Percentiles rank a stretch among this genome's conserved stretches.
Conservation (phyloP, 2,888 invertebrate species). For the Lypha dubia region DNA sequence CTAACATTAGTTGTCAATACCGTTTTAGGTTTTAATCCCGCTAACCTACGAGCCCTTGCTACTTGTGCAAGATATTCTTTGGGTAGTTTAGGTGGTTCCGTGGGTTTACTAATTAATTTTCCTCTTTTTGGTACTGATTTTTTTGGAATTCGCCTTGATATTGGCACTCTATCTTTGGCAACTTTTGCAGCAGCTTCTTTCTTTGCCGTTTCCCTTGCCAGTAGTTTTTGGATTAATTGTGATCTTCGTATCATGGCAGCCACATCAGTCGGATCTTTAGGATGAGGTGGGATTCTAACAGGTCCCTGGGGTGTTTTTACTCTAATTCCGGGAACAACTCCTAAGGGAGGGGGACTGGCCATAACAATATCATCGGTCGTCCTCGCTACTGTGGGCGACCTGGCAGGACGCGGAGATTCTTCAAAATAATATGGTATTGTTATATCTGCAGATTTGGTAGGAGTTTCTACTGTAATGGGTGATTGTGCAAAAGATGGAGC, state of each 20-base stretch:
- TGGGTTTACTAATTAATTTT: conserved; percentile 13
- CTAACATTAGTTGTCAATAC: background rate
- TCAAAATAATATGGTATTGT: conserved; percentile 58
- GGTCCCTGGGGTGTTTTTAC: conserved; percentile 47
- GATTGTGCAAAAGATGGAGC: conserved; percentile 31
- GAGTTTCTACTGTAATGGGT: background rate
- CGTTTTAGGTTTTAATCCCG: conserved; percentile 31
- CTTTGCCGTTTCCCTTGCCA: conserved; percentile 23
- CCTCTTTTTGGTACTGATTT: conserved; percentile 9
- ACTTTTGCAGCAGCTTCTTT: background rate
- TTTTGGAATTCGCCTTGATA: conserved; percentile 11
- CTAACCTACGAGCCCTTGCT: conserved; percentile 43
- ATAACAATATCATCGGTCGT: background rate
- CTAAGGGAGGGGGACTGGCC: background rate
- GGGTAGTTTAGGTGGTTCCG: conserved; percentile 21
- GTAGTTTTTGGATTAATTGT: conserved; percentile 47
- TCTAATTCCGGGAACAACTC: conserved; percentile 26
- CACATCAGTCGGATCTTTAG: conserved; percentile 46
- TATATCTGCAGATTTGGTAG: conserved; percentile 41
- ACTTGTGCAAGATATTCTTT: conserved; percentile 25
- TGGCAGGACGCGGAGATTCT: conserved; percentile 4
- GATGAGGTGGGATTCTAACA: conserved; percentile 46
- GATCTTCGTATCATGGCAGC: conserved; percentile 55
- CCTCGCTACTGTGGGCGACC: background rate
- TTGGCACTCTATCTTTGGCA: conserved; percentile 21